phyloP scores from a whole-genome alignment of 2,797 vertebrate genomes.

The Squalus acanthias region DNA sequence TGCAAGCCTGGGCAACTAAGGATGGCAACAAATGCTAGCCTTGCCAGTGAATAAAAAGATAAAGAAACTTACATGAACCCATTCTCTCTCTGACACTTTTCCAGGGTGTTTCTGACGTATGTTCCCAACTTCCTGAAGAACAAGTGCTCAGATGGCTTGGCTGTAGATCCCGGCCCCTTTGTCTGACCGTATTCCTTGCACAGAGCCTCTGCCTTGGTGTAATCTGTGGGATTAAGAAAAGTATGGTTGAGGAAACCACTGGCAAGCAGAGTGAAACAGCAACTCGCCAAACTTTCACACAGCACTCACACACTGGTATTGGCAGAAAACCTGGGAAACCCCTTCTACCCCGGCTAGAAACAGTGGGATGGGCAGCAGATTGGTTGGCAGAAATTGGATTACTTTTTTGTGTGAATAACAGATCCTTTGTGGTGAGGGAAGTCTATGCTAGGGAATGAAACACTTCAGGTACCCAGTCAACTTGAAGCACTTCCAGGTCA shows the following conservation, averaged over 20 bases:
- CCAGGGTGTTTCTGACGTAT: conserved; percentile 82
- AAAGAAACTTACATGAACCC: conserved; percentile 86
- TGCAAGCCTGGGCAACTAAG: background rate
- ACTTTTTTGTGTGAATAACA: too few relatives aligned
- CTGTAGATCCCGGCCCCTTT: conserved; percentile 87
- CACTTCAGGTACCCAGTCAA: too few relatives aligned
- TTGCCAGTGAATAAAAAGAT: background rate
- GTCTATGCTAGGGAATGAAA: too few relatives aligned
- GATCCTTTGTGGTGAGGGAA: too few relatives aligned
- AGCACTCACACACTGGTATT: background rate
- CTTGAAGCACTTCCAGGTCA: too few relatives aligned
- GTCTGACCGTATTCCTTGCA: conserved; percentile 97
- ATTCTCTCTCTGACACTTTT: conserved; percentile 94
- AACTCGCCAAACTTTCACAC: background rate
- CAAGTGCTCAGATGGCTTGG: conserved; percentile 88
- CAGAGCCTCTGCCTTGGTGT: conserved; percentile 76
- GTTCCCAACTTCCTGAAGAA: conserved; percentile 88
- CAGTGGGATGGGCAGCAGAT: too few relatives aligned
- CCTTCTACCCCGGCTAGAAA: background rate
- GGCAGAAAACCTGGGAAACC: background rate
- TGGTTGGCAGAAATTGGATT: too few relatives aligned
- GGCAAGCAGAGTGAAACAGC: too few relatives aligned
- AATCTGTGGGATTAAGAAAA: conserved; percentile 61
- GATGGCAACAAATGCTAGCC: background rate
- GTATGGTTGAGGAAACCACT: background rate